Percentiles rank a stretch among this genome's conserved stretches.
These are phyloP conservation scores for Polia nebulosa DNA, from an alignment of 2,888 invertebrate genomes.

Conservation along the genomic window DNA sequence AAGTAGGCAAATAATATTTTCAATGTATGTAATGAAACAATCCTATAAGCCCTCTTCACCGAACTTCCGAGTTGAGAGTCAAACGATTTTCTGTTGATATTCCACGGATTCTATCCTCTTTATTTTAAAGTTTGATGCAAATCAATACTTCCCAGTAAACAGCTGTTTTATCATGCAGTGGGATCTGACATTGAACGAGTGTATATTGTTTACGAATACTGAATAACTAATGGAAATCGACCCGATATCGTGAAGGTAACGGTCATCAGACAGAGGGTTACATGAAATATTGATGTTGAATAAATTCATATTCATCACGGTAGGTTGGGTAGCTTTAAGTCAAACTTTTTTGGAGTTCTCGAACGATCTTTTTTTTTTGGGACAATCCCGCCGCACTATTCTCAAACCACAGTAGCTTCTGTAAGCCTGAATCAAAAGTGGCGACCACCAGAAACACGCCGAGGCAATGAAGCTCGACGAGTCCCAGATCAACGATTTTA, in stretches of 20 bases:
- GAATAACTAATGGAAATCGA: conserved; percentile 25
- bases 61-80: not conserved
- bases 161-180: conserved; percentile 12
- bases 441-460: no score
- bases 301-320: conserved; percentile 19
- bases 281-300: conserved; percentile 42
- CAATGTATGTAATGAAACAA: not conserved
- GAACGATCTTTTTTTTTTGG: no score
- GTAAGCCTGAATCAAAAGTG: no score
- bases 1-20: not conserved
- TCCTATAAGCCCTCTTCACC: no score
- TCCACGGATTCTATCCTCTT: not conserved
- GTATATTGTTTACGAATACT: conserved; percentile 45
- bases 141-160: conserved; percentile 20
- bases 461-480: no score
- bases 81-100: conserved; percentile 1
- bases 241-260: conserved; percentile 10
- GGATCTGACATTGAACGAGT: conserved; percentile 40
- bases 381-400: no score
- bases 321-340: not conserved
- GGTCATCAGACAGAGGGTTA: not conserved
- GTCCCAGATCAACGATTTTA: no score
- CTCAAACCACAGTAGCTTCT: no score
- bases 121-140: conserved; percentile 21
- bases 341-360: not conserved